Evolutionary conservation across 1,140 invertebrate species (phyloP).

Genomic region (Hylaeus anthracinus): DNA sequence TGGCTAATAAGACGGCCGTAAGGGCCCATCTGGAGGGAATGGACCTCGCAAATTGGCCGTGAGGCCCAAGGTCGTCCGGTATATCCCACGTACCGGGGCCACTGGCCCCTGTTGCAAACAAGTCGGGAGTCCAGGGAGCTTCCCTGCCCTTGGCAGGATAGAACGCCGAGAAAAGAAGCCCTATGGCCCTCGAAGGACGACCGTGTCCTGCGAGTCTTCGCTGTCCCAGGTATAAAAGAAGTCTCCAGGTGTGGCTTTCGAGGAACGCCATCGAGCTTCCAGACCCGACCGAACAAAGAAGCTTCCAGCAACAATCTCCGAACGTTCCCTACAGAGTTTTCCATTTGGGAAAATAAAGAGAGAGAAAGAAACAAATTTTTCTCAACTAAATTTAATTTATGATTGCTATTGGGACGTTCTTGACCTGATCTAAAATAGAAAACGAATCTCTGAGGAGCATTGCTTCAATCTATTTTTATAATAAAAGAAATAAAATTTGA

Average conservation of each 20-base stretch:
- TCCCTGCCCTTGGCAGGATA: constrained; percentile 58
- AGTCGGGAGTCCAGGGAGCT: constrained; percentile 55
- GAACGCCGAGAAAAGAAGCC: constrained; percentile 55
- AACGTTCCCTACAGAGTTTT: not conserved
- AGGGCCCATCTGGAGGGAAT: constrained; percentile 68
- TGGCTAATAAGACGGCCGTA: constrained; percentile 68
- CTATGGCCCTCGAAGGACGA: constrained; percentile 55
- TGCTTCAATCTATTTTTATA: too few relatives aligned
- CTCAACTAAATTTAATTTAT: too few relatives aligned
- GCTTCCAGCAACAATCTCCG: too few relatives aligned
- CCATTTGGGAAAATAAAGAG: not conserved
- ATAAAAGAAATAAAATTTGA: too few relatives aligned
- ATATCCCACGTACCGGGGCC: constrained; percentile 74
- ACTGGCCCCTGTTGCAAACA: constrained; percentile 75
- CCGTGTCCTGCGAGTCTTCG: constrained; percentile 9
- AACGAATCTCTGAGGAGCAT: too few relatives aligned
- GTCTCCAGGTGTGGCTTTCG: constrained; percentile 4
- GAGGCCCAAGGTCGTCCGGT: constrained; percentile 79
- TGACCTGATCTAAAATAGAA: too few relatives aligned
- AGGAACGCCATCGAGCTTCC: constrained; percentile 7
- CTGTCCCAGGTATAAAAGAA: constrained; percentile 25
- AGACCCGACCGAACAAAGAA: not conserved
- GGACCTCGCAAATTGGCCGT: constrained; percentile 79
- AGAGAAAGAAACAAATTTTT: too few relatives aligned
- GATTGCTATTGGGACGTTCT: too few relatives aligned